Evolutionary conservation across 1,140 invertebrate genomes (phyloP).

Genomic region (Elymnias hypermnestra): DNA sequence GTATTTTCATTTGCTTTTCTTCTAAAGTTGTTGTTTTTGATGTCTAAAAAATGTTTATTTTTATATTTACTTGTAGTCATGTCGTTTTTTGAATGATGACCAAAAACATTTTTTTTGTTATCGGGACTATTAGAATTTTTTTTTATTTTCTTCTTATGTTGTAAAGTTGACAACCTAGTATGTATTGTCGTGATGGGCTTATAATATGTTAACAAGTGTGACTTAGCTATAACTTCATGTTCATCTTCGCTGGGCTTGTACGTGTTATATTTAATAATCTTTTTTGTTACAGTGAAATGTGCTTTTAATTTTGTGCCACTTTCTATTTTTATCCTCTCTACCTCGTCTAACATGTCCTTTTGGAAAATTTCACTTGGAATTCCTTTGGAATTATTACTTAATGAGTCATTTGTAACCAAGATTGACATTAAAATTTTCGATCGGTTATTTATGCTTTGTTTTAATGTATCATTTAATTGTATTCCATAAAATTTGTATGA

Average conservation of each 20-base stretch:
- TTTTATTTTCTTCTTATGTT: background rate
- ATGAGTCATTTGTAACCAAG: too few relatives aligned
- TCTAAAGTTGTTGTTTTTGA: background rate
- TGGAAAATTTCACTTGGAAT: too few relatives aligned
- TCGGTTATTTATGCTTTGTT: too few relatives aligned
- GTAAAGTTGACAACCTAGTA: background rate
- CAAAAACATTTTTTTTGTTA: background rate
- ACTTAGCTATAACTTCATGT: conserved; percentile 8
- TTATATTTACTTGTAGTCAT: background rate
- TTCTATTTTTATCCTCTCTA: too few relatives aligned
- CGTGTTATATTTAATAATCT: conserved; percentile 25
- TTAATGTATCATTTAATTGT: too few relatives aligned
- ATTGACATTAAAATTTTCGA: too few relatives aligned
- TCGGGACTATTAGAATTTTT: background rate
- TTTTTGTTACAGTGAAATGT: too few relatives aligned
- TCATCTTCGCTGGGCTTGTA: conserved; percentile 33
- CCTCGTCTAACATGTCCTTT: too few relatives aligned
- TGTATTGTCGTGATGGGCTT: background rate
- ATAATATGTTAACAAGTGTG: background rate
- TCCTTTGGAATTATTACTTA: too few relatives aligned
- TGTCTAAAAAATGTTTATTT: background rate
- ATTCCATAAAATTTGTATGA: too few relatives aligned
- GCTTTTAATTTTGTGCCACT: too few relatives aligned
- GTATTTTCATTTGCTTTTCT: conserved; percentile 1
- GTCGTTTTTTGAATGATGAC: background rate